These are phyloP conservation scores for Psittacus erithacus DNA, from an alignment of 2,113 vertebrate genomes.

Conservation along the genomic window DNA sequence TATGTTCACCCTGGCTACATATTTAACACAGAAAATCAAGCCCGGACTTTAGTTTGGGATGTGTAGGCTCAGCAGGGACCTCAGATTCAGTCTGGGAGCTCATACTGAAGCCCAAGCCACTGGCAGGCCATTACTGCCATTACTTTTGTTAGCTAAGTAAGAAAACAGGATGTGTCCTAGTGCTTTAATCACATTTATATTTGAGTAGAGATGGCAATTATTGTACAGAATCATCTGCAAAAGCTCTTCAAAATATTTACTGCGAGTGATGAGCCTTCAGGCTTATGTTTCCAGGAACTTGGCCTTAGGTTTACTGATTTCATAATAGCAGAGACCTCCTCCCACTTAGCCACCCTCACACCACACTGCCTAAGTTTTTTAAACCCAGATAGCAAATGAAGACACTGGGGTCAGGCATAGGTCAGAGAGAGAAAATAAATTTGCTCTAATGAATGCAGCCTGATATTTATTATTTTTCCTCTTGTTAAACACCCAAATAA, in stretches of 20 bases:
- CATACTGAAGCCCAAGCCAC: not conserved
- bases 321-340: not conserved
- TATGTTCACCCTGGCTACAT: not conserved
- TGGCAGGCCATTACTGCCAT: not conserved
- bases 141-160: not conserved
- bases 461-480: not conserved
- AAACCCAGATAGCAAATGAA: not conserved
- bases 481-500: not conserved
- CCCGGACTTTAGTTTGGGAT: not conserved
- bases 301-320: not conserved
- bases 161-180: not conserved
- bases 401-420: not conserved
- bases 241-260: not conserved
- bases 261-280: not conserved
- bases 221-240: not conserved
- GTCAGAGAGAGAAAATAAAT: not conserved
- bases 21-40: not conserved
- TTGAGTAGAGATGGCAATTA: not conserved
- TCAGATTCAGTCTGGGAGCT: not conserved
- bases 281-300: not conserved
- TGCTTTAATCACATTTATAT: not conserved
- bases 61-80: not conserved
- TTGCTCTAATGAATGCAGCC: not conserved
- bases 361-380: not conserved
- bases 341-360: not conserved